These are phyloP conservation scores for Poicephalus meyeri DNA, from an alignment of 2,113 vertebrate species.

Conservation along the genomic window DNA sequence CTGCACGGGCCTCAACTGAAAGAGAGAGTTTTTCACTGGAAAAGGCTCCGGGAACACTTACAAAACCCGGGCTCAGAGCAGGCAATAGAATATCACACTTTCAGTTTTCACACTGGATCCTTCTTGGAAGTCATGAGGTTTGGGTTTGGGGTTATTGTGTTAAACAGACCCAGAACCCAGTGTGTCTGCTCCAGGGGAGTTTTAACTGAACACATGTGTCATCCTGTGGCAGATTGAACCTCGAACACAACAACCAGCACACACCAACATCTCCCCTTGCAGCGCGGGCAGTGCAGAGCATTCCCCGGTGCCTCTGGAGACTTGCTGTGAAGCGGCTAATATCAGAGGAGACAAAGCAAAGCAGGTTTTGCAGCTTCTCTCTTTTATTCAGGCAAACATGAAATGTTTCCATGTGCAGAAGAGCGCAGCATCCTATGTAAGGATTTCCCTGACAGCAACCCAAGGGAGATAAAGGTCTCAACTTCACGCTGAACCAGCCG, in stretches of 20 bases:
- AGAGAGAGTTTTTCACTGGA: not conserved
- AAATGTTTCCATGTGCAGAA: not conserved
- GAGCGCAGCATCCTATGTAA: not conserved
- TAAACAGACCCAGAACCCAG: constrained; percentile 25
- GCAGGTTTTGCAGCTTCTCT: not conserved
- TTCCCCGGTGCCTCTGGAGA: not conserved
- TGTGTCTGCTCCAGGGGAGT: not conserved
- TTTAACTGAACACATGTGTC: constrained; percentile 51
- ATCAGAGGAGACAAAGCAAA: not conserved
- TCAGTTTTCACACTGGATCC: constrained; percentile 16
- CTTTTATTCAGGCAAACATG: not conserved
- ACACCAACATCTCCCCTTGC: not conserved
- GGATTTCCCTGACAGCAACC: not conserved
- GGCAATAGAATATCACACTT: not conserved
- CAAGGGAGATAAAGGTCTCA: not conserved
- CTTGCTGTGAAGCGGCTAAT: not conserved
- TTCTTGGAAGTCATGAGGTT: not conserved
- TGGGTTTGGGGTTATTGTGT: not conserved
- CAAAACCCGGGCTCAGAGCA: not conserved
- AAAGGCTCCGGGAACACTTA: constrained; percentile 12
- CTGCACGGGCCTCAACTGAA: not conserved
- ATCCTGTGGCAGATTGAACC: not conserved
- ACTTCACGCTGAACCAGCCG: not conserved
- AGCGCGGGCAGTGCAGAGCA: not conserved
- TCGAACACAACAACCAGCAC: not conserved